Base-by-base conservation (phyloP, 2,888 invertebrate species). In the Parnassius apollo region DNA sequence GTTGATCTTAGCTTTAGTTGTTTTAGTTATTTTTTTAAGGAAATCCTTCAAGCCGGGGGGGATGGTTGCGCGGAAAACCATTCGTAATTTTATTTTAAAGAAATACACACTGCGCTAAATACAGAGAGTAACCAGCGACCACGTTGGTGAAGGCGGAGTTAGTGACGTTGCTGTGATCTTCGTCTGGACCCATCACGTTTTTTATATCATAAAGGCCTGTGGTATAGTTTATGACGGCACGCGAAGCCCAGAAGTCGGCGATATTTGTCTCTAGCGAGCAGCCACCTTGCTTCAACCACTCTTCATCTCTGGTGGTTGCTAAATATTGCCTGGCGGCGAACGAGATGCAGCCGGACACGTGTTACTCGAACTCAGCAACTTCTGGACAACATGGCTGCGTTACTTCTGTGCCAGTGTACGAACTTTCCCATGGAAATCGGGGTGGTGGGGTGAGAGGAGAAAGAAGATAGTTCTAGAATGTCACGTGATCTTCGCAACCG, bases 401-500 rank as follows among this genome's bases (percentile, higher is more conserved):
- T 42, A 92, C 93, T 69, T 94, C 94, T 0, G 85, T 79, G 1
- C 94, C 94, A 0, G 94, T 94, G 72, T 84, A 93, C 1, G 93
- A 94, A 65, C 93, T 94, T 75, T 94, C 94, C 94, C 94, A 94
- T 0, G 94, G 94, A 69, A 86, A 94, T 67, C 93, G n/a, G n/a
- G n/a, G n/a, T n/a, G n/a, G n/a, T n/a, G n/a, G n/a, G n/a, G n/a
- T n/a, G n/a, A n/a, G n/a, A n/a, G n/a, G n/a, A n/a, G n/a, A n/a
- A n/a, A n/a, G n/a, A n/a, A n/a, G n/a, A n/a, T n/a, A n/a, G n/a
- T n/a, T n/a, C n/a, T n/a, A n/a, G n/a, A n/a, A n/a, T n/a, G n/a
- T n/a, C n/a, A n/a, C n/a, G n/a, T n/a, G n/a, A n/a, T n/a, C n/a
- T n/a, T n/a, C n/a, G n/a, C n/a, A n/a, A n/a, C n/a, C n/a, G n/a